These are phyloP conservation scores for Chionoecetes opilio DNA, from an alignment of 1,140 invertebrate species.

Conservation along the genomic window DNA sequence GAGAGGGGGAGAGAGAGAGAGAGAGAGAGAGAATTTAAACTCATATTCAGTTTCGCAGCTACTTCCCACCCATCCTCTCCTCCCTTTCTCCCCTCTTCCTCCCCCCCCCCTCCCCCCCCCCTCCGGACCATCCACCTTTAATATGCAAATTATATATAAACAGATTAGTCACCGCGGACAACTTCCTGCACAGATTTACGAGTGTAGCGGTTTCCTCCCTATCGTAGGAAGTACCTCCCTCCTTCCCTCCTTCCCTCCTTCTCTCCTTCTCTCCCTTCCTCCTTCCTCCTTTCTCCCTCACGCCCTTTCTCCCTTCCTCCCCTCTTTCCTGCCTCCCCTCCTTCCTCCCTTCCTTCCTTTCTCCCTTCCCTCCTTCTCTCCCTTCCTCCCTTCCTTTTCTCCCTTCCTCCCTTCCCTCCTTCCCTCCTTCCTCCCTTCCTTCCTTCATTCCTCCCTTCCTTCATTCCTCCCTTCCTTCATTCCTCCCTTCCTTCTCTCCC, in stretches of 20 bases:
- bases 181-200: conserved; percentile 31
- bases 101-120: not conserved
- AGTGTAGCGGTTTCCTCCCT: not conserved
- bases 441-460: not conserved
- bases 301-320: no score
- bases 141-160: conserved; percentile 58
- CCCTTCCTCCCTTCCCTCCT: not conserved
- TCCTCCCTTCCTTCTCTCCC: not conserved
- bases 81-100: not conserved
- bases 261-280: not conserved
- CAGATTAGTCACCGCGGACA: conserved; percentile 45
- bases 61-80: not conserved
- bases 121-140: conserved; percentile 30
- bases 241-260: not conserved
- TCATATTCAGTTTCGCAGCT: not conserved
- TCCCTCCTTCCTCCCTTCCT: not conserved
- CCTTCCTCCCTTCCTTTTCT: not conserved
- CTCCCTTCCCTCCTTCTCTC: no score
- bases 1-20: conserved; percentile 41
- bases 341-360: no score
- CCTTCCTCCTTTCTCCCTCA: not conserved
- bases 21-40: not conserved
- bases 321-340: no score
- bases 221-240: not conserved
- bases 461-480: no score